Conservation (phyloP, 2,113 vertebrate species). For the Lota lota region DNA sequence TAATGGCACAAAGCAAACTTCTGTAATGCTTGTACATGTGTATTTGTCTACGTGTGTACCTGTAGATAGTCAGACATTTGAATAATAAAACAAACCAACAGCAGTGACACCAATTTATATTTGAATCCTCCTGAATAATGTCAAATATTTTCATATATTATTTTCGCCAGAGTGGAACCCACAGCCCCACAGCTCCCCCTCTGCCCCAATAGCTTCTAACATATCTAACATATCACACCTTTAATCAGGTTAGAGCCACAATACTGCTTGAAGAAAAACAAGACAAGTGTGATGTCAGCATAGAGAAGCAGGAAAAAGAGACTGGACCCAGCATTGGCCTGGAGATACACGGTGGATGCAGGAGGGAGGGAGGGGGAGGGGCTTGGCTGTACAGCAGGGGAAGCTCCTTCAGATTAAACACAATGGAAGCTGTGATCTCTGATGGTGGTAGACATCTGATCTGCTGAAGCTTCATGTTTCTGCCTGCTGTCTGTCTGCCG, state of each 20-base stretch:
- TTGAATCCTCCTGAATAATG: too few species aligned
- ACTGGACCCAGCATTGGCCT: not conserved
- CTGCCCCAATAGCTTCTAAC: too few species aligned
- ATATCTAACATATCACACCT: too few species aligned
- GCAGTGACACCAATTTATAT: too few species aligned
- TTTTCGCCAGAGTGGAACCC: too few species aligned
- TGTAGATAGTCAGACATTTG: too few species aligned
- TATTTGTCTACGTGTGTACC: too few species aligned
- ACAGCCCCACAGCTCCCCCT: too few species aligned
- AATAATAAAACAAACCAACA: too few species aligned
- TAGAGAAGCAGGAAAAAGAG: constrained; percentile 21
- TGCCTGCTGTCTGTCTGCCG: constrained; percentile 49
- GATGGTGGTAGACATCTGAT: constrained; percentile 63
- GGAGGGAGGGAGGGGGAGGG: constrained; percentile 31
- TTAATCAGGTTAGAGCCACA: not conserved
- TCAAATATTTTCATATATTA: too few species aligned
- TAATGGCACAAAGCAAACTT: too few species aligned
- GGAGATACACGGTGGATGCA: not conserved
- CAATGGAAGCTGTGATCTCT: constrained; percentile 72
- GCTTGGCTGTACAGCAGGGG: constrained; percentile 20
- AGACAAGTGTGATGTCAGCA: constrained; percentile 53
- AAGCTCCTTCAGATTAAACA: constrained; percentile 58
- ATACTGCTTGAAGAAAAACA: constrained; percentile 21
- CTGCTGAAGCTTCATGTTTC: constrained; percentile 61
- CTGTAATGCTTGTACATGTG: too few species aligned